Base-by-base conservation (phyloP, 2,797 vertebrate species). In the Cossypha heuglini region DNA sequence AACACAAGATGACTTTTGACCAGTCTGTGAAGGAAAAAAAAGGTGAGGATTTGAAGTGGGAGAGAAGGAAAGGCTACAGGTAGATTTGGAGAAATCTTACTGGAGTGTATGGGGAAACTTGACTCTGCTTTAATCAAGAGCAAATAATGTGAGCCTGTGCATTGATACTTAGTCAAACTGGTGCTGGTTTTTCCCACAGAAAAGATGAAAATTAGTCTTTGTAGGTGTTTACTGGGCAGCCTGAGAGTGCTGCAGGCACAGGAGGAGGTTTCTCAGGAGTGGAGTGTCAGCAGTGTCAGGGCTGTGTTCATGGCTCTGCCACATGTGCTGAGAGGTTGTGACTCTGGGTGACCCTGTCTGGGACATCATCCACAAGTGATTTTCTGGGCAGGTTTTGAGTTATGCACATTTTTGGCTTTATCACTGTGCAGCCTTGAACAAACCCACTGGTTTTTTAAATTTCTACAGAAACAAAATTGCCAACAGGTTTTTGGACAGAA, bases 131-230 rank as follows among this genome's bases (percentile, higher is more conserved):
- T 48, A 19, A 29, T 52, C 8, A 16, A 11, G 16, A 54, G 16
- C 21, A 62, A n/a, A 40, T 37, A 25, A 6, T 0, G 0, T 16
- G 20, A 58, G 29, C 16, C 25, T 42, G 7, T 52, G 17, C 0
- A 0, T 5, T 68, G 51, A 8, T 58, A 8, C 9, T 51, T 48
- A 6, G 0, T 33, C 29, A 20, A 1, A 11, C 10, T 35, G 20
- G 9, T 67, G 62, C 37, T 93, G 37, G 3, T 19, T 85, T 92
- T 8, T 59, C 7, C 2, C 46, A 6, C 9, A 49, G 31, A 15
- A 45, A 40, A 64, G 33, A 28, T 48, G 11, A 59, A 28, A 51
- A 25, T 42, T 2, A 5, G 10, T 17, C 5, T 76, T 38, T 57
- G 28, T 13, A 3, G 20, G 21, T 26, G 11, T 40, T 49, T 26